Evolutionary conservation across 1,140 invertebrate genomes (phyloP), one percentile per base, ranked within the genome.

Genomic region (Drosophila simulans): DNA sequence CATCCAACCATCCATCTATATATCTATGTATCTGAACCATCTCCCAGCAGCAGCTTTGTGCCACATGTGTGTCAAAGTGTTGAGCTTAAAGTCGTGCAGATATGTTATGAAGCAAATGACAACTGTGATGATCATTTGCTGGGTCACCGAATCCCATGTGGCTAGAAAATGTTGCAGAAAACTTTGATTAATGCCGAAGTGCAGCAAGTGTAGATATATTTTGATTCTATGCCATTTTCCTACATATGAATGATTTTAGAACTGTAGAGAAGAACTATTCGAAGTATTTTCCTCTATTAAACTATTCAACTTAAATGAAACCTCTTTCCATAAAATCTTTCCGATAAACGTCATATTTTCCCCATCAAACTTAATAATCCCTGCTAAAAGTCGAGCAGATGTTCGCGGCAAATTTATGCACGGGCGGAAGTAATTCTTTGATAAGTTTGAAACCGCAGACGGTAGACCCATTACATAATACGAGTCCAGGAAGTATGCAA

Each of bases 1-100:
- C 34, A 5, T 10, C 25, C 25, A 5, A 5, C 25, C 25, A 22
- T 10, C 31, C 31, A 15, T 37, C 20, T 39, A 13, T 59, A 22
- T 17, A 17, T 22, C 20, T 22, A 13, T 59, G 15, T 17, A 17
- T 25, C 4, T 54, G 20, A 60, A 45, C 52, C 45, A 17, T 48
- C 37, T 35, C 7, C 52, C 42, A 25, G 40, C 27, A 25, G 40
- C 27, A 5, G 25, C 52, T 57, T 35, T 77, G 53, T 63, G 56
- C 54, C 34, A 15, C 60, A 60, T 77, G 72, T 80, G 57, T 77
- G 78, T 77, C 49, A 76, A 75, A 75, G 57, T 68, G 56, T 66
- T 40, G 62, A 11, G 35, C 46, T 60, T 64, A 25, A 70, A 77
- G 59, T 5, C 45, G 37, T 46, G 17, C 49, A 35, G 13, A 59